Evolutionary conservation across 2,888 invertebrate genomes (phyloP).

Genomic region (Alloscopus bannaensis): DNA sequence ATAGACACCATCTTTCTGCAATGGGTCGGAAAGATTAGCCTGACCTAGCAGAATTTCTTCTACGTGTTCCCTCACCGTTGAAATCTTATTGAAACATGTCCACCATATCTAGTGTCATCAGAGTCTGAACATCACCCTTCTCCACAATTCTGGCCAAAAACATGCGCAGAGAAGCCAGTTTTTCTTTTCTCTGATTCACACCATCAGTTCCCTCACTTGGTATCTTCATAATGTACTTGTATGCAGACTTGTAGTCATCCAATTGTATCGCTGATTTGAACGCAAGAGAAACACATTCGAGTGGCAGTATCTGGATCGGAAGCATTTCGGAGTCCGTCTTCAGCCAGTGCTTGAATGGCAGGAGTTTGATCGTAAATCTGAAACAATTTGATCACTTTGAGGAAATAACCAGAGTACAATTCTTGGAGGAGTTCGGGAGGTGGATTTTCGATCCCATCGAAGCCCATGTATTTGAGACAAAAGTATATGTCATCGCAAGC

Average conservation of each 20-base stretch:
- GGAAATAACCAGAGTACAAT: constrained; percentile 42
- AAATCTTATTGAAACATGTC: constrained; percentile 64
- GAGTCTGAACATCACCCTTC: constrained; percentile 66
- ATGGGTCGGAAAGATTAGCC: constrained; percentile 71
- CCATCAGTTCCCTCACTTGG: constrained; percentile 47
- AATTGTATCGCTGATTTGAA: constrained; percentile 70
- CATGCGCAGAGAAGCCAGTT: constrained; percentile 69
- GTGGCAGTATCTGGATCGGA: constrained; percentile 57
- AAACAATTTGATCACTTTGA: constrained; percentile 68
- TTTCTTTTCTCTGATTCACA: constrained; percentile 63
- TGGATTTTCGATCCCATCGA: constrained; percentile 29
- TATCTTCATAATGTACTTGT: constrained; percentile 66
- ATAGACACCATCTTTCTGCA: constrained; percentile 68
- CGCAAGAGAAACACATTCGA: constrained; percentile 70
- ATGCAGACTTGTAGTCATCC: constrained; percentile 68
- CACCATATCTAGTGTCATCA: constrained; percentile 66
- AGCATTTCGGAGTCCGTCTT: constrained; percentile 61
- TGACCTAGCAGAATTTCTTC: constrained; percentile 71
- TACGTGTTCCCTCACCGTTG: constrained; percentile 67
- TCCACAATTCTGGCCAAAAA: constrained; percentile 68
- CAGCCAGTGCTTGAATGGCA: constrained; percentile 66
- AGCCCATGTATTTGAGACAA: constrained; percentile 63
- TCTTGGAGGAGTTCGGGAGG: constrained; percentile 39
- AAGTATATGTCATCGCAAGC: constrained; percentile 67
- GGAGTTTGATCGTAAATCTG: constrained; percentile 67